Percentiles rank a stretch among this genome's conserved stretches.
Evolutionary conservation across 2,797 vertebrate species (phyloP).

Genomic region (Pithecia hirsuta): DNA sequence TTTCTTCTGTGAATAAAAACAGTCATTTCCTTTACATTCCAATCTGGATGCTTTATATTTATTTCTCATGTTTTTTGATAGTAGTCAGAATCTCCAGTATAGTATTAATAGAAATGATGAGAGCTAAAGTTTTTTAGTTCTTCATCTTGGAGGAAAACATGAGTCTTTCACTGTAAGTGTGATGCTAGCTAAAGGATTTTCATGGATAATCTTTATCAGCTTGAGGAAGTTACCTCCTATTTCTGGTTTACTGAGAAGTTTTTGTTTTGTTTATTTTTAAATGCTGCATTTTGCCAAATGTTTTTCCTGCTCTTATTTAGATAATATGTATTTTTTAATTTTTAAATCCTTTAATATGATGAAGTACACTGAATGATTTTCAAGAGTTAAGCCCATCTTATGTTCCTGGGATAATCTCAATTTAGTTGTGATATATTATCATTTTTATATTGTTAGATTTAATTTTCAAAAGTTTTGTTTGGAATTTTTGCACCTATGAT

Average conservation of each 20-base stretch:
- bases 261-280: not conserved
- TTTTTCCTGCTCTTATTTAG: not conserved
- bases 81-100: not conserved
- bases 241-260: not conserved
- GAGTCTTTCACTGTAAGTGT: not conserved
- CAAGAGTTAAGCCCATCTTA: not conserved
- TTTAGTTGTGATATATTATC: not conserved
- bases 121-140: not conserved
- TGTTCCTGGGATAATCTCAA: not conserved
- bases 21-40: not conserved
- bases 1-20: not conserved
- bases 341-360: not conserved
- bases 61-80: not conserved
- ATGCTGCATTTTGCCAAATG: not conserved
- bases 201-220: not conserved
- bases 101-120: not conserved
- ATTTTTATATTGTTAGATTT: not conserved
- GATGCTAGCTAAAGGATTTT: not conserved
- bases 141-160: not conserved
- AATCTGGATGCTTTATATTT: not conserved
- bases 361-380: not conserved
- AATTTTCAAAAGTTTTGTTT: slow-evolving; percentile 8
- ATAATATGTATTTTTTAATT: not conserved
- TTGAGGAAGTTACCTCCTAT: not conserved
- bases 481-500: not conserved